These are phyloP conservation scores for Saimiri boliviensis DNA, from an alignment of 2,113 vertebrate species.

Conservation along the genomic window DNA sequence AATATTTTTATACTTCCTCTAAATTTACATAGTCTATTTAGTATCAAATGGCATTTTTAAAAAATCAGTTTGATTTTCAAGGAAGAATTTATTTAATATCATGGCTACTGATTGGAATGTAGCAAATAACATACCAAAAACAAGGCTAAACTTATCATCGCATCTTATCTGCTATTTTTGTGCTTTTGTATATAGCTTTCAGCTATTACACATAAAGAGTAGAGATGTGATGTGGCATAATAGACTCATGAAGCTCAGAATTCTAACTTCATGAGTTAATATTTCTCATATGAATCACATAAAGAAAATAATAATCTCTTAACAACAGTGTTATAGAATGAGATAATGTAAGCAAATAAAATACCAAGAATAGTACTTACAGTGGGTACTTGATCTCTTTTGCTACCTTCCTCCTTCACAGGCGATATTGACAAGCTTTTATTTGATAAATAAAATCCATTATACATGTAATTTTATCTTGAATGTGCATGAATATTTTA, in stretches of 20 bases:
- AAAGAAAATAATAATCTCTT: background rate
- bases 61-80: background rate
- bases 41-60: background rate
- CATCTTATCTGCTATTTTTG: background rate
- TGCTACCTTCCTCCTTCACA: background rate
- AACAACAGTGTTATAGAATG: background rate
- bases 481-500: background rate
- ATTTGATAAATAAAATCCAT: background rate
- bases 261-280: background rate
- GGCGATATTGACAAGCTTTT: background rate
- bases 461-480: background rate
- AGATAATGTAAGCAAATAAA: slow-evolving; percentile 15
- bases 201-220: background rate
- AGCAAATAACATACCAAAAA: background rate
- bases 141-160: background rate
- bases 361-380: background rate
- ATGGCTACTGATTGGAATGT: background rate
- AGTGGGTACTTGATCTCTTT: background rate
- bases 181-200: background rate
- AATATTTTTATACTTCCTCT: slow-evolving; percentile 28
- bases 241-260: background rate
- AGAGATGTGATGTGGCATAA: background rate
- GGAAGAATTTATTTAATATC: background rate
- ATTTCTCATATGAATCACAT: background rate
- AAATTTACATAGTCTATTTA: background rate